Conservation (phyloP, 2,113 vertebrate species). For the Pardalotus punctatus region DNA sequence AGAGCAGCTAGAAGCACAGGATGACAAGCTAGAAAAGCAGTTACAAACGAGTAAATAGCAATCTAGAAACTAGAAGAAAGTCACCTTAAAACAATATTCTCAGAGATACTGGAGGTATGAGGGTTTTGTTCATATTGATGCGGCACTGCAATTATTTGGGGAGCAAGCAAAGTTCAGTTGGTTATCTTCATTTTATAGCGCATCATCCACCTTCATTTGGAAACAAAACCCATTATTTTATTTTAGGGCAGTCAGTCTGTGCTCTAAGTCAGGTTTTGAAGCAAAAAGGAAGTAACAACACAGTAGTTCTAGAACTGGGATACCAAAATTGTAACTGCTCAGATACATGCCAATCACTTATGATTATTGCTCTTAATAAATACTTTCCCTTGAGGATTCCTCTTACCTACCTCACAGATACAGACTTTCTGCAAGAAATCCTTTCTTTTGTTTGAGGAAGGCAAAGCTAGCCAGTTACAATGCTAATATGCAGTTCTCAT, state of each 20-base stretch:
- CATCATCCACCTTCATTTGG: not conserved
- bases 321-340: not conserved
- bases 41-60: fast-evolving
- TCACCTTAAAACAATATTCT: not conserved
- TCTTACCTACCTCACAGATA: not conserved
- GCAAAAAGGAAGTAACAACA: not conserved
- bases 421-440: not conserved
- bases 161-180: not conserved
- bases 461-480: not conserved
- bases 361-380: not conserved
- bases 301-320: not conserved
- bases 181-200: not conserved
- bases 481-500: not conserved
- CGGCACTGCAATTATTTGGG: not conserved
- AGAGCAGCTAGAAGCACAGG: not conserved
- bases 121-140: not conserved
- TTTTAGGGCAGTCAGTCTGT: not conserved
- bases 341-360: not conserved
- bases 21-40: not conserved
- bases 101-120: not conserved
- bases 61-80: not conserved
- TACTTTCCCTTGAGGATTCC: not conserved
- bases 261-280: not conserved
- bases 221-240: not conserved
- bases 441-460: not conserved